phyloP scores from a whole-genome alignment of 2,797 vertebrate genomes.

The Ptychadena robeensis region DNA sequence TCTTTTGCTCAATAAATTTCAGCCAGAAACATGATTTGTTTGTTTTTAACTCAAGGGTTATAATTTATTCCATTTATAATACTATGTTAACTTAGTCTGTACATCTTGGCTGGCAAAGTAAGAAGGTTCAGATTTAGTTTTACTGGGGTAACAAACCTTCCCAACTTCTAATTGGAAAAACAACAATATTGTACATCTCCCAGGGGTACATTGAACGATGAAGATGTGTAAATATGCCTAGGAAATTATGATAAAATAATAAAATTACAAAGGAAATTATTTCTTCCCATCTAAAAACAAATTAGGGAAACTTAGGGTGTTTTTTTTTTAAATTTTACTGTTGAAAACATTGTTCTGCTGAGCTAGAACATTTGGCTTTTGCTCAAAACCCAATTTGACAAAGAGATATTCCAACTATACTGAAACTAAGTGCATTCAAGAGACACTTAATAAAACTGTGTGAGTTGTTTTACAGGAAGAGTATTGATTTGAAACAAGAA shows the following conservation, averaged over 20 bases:
- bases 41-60: no score
- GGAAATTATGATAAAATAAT: background rate
- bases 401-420: background rate
- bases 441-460: background rate
- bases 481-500: background rate
- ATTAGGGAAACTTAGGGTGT: background rate
- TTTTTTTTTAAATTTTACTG: background rate
- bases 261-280: background rate
- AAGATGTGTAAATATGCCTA: background rate
- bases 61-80: no score
- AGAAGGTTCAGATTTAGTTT: background rate
- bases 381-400: background rate
- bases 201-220: no score
- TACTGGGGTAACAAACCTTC: no score
- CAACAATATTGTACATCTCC: no score
- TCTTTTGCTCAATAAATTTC: no score
- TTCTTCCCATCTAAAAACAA: background rate
- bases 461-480: background rate
- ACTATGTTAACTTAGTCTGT: background rate
- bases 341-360: background rate
- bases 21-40: no score
- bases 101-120: background rate
- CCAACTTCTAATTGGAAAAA: no score
- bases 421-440: slow-evolving; percentile 1
- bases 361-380: background rate